phyloP scores from a whole-genome alignment of 2,113 vertebrate genomes.

The Oncorhynchus mykiss region DNA sequence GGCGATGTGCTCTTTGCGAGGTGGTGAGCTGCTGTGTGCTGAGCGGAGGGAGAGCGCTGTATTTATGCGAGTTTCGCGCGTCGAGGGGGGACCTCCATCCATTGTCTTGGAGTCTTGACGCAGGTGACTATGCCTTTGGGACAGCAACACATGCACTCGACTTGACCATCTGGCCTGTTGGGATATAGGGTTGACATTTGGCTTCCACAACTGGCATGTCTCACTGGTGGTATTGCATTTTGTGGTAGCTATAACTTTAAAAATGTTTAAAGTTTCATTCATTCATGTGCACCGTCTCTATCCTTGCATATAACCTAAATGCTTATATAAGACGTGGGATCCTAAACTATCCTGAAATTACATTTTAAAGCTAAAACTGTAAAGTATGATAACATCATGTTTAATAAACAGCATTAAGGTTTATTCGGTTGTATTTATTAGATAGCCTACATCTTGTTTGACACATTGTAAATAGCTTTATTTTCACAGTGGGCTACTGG shows the following conservation, averaged over 20 bases:
- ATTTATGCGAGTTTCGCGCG: conserved; percentile 67
- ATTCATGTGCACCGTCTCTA: not conserved
- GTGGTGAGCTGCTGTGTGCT: conserved; percentile 41
- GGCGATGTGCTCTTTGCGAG: conserved; percentile 15
- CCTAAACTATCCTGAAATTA: not conserved
- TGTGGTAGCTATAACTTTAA: not conserved
- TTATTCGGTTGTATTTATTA: not conserved
- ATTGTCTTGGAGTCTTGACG: conserved; percentile 35
- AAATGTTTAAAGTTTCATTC: not conserved
- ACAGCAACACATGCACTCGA: conserved; percentile 30
- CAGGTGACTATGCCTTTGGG: conserved; percentile 43
- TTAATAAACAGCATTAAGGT: not conserved
- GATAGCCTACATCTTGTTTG: not conserved
- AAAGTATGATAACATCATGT: not conserved
- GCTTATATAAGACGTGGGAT: not conserved
- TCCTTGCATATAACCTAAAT: not conserved
- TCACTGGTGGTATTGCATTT: conserved; percentile 10
- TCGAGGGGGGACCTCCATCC: conserved; percentile 48
- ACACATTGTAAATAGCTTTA: too few species aligned
- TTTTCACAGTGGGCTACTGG: not conserved
- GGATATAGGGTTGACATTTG: not conserved
- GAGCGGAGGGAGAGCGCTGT: conserved; percentile 16
- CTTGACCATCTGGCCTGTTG: conserved; percentile 65
- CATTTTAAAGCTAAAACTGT: not conserved
- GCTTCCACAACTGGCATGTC: conserved; percentile 59